Evolutionary conservation across 2,888 invertebrate species (phyloP).

Genomic region (Merodon equestris): DNA sequence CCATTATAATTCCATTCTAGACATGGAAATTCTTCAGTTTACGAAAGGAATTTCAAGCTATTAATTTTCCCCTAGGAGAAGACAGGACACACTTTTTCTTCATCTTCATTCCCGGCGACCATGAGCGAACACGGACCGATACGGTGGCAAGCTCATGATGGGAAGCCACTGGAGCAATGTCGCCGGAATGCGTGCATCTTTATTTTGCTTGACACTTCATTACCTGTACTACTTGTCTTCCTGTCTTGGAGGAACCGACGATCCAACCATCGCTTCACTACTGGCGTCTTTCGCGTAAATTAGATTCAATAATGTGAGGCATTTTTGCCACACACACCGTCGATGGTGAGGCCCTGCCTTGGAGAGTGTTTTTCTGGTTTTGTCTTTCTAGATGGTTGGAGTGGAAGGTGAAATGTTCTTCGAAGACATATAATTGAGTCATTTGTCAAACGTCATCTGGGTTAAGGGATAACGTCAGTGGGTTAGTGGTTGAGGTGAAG

Average conservation of each 20-base stretch:
- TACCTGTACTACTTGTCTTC: conserved; percentile 63
- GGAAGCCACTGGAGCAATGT: conserved; percentile 47
- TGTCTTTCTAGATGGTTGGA: too few relatives aligned
- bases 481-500: conserved; percentile 8
- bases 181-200: conserved; percentile 65
- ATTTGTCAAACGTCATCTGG: conserved; percentile 58
- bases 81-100: conserved; percentile 59
- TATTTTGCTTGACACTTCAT: conserved; percentile 65
- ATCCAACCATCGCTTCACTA: conserved; percentile 9
- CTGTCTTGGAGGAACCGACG: conserved; percentile 10
- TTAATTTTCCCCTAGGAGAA: conserved; percentile 45
- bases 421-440: conserved; percentile 59
- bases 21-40: conserved; percentile 64
- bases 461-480: conserved; percentile 8
- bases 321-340: conserved; percentile 30
- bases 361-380: too few relatives aligned
- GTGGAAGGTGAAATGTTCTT: too few relatives aligned
- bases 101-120: conserved; percentile 31
- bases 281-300: conserved; percentile 56
- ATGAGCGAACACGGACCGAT: not conserved
- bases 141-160: not conserved
- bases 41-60: conserved; percentile 56
- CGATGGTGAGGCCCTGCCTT: not conserved
- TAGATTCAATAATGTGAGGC: conserved; percentile 66
- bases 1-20: conserved; percentile 57